Percentiles rank a stretch among this genome's conserved stretches.
These are phyloP conservation scores for Catalaphyllia jardinei DNA, from an alignment of 64 coral and sea anemone species.

Conservation along the genomic window DNA sequence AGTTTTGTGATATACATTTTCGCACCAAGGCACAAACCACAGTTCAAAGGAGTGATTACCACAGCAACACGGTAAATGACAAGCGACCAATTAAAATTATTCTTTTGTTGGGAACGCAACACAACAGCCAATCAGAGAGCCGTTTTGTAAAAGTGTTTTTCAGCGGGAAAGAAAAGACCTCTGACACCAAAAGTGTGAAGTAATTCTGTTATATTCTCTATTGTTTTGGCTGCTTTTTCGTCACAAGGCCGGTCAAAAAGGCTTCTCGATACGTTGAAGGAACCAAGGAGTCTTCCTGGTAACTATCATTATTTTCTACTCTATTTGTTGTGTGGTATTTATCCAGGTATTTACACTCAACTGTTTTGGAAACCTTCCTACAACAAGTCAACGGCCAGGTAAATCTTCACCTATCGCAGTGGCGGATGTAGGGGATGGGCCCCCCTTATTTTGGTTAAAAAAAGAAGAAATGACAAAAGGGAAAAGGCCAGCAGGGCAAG, in stretches of 20 bases:
- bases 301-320: neutral
- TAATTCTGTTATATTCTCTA: neutral
- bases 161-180: slow-evolving; percentile 22
- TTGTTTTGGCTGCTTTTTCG: neutral
- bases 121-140: slow-evolving; percentile 26
- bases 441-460: too few relatives aligned
- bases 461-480: too few relatives aligned
- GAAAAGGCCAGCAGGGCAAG: too few relatives aligned
- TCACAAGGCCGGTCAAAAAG: neutral
- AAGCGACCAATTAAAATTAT: slow-evolving; percentile 56
- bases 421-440: too few relatives aligned
- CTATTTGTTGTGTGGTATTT: too few relatives aligned
- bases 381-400: too few relatives aligned
- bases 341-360: too few relatives aligned
- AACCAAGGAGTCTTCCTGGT: neutral
- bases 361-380: too few relatives aligned
- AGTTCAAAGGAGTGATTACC: slow-evolving; percentile 49
- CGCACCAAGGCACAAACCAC: neutral
- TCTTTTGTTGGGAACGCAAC: slow-evolving; percentile 29
- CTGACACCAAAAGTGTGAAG: neutral
- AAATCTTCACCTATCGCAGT: too few relatives aligned
- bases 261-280: neutral
- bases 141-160: neutral
- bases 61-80: slow-evolving; percentile 64
- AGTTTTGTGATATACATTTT: neutral